phyloP scores from a whole-genome alignment of 92 coral and sea anemone species.

The Palythoa grandiflora region DNA sequence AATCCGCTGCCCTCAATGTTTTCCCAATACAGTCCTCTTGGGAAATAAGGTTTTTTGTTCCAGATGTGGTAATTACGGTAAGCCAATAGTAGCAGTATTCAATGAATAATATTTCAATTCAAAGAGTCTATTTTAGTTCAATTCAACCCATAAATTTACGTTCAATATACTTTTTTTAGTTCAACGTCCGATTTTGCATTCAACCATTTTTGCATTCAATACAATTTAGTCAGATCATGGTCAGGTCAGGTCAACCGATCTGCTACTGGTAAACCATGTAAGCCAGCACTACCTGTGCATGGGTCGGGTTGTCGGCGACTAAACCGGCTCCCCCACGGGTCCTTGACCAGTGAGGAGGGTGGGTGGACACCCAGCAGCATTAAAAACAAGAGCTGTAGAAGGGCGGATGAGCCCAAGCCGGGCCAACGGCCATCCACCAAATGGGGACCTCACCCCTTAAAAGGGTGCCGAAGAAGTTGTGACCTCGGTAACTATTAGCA shows the following conservation, averaged over 20 bases:
- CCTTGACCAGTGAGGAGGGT: constrained; percentile 59
- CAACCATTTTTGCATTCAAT: too few relatives aligned
- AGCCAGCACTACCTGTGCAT: constrained; percentile 37
- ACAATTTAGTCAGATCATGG: too few relatives aligned
- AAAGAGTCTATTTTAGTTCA: too few relatives aligned
- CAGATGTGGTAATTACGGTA: too few relatives aligned
- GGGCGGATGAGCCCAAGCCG: constrained; percentile 69
- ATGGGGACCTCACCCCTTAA: constrained; percentile 13
- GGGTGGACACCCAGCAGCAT: constrained; percentile 13
- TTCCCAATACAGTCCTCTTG: too few relatives aligned
- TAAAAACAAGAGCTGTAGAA: constrained; percentile 66
- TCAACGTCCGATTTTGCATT: too few relatives aligned
- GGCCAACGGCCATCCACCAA: constrained; percentile 74
- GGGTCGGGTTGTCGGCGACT: constrained; percentile 42
- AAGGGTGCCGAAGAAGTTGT: not conserved
- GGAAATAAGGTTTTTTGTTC: too few relatives aligned
- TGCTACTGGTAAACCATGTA: constrained; percentile 43
- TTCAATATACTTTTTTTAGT: too few relatives aligned
- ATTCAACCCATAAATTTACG: too few relatives aligned
- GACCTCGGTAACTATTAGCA: not conserved
- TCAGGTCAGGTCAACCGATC: not conserved
- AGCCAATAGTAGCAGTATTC: too few relatives aligned
- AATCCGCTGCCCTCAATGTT: too few relatives aligned
- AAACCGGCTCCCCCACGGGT: not conserved
- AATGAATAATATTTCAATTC: too few relatives aligned